These are phyloP conservation scores for Phocoena phocoena DNA, from an alignment of 2,113 vertebrate species.

Conservation along the genomic window DNA sequence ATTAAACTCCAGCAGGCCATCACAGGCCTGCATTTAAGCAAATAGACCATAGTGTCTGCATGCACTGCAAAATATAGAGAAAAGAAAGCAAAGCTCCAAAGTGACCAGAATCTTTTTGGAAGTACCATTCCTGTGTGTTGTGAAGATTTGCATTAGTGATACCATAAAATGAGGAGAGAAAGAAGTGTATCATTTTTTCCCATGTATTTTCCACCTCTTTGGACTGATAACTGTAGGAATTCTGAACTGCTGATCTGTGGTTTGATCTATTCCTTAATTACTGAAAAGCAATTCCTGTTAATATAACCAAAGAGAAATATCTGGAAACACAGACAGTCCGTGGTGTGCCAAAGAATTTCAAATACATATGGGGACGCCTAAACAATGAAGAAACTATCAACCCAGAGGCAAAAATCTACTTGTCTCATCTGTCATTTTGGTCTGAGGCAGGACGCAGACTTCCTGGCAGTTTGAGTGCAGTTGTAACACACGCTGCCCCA, in stretches of 20 bases:
- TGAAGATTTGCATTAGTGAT: constrained; percentile 3
- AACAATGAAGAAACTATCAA: background rate
- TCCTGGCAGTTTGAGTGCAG: background rate
- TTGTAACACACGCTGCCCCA: accelerated
- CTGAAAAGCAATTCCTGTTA: background rate
- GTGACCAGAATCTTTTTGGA: background rate
- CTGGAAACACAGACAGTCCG: background rate
- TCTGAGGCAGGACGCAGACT: background rate
- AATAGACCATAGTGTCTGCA: background rate
- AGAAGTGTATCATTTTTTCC: background rate
- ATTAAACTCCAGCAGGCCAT: constrained; percentile 48
- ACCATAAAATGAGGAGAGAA: background rate
- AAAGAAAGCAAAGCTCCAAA: background rate
- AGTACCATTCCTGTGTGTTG: background rate
- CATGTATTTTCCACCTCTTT: background rate
- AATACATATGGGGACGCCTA: background rate
- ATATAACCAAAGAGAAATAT: background rate
- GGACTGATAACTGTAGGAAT: background rate
- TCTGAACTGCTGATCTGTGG: background rate
- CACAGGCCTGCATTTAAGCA: constrained; percentile 20
- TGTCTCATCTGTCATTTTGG: background rate
- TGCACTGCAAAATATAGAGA: background rate
- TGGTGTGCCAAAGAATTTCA: background rate
- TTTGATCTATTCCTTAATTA: constrained; percentile 6
- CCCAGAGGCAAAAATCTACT: background rate